These are phyloP conservation scores for Actenoides hombroni DNA, from an alignment of 2,113 vertebrate species.

Conservation along the genomic window DNA sequence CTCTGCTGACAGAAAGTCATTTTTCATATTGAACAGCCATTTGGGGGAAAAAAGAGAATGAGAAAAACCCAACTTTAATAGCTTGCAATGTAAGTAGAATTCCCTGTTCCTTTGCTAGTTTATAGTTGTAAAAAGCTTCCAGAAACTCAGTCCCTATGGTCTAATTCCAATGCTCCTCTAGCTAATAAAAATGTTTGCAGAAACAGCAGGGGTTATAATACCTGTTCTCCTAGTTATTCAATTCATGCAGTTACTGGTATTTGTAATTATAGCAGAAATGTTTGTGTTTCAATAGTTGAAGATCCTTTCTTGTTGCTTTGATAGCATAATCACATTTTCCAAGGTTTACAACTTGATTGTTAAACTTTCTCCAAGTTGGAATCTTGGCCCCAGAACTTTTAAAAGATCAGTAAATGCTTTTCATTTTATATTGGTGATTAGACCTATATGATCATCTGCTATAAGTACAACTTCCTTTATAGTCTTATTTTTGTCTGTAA, in stretches of 20 bases:
- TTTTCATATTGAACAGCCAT: slow-evolving; percentile 48
- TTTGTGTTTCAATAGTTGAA: not conserved
- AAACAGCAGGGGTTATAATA: not conserved
- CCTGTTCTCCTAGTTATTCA: not conserved
- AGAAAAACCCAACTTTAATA: slow-evolving; percentile 22
- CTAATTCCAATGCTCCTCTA: slow-evolving; percentile 3
- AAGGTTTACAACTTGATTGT: not conserved
- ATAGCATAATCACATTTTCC: not conserved
- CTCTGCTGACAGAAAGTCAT: slow-evolving; percentile 18
- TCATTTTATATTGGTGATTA: not conserved
- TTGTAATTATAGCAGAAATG: not conserved
- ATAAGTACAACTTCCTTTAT: not conserved
- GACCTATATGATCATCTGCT: not conserved
- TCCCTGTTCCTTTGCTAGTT: slow-evolving; percentile 22
- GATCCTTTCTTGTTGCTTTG: not conserved
- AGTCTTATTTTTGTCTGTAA: not conserved
- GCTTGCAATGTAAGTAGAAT: slow-evolving; percentile 42
- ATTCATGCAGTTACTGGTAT: not conserved
- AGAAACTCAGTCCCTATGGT: slow-evolving; percentile 10
- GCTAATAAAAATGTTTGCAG: not conserved
- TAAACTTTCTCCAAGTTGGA: not conserved
- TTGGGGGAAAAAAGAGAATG: not conserved
- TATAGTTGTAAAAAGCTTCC: slow-evolving; percentile 15
- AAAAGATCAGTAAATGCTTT: not conserved
- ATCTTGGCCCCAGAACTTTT: not conserved